Conservation (phyloP, 2,797 vertebrate species). For the Pangasius larnaudii region DNA sequence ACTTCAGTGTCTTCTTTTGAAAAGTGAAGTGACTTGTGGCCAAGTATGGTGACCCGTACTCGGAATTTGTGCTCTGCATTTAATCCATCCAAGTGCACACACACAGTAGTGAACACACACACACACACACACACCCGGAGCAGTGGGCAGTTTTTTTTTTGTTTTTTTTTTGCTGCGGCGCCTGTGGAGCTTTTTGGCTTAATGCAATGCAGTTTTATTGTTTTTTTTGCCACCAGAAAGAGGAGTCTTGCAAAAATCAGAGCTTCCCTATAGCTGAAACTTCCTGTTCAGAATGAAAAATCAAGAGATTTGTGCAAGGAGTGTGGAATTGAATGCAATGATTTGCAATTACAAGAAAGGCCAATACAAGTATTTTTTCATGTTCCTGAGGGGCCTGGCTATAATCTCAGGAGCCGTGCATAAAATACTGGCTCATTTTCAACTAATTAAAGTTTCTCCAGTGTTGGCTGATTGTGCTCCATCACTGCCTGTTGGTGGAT, state of each 20-base stretch:
- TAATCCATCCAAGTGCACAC: too few relatives aligned
- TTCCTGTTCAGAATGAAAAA: conserved; percentile 20
- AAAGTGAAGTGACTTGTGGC: too few relatives aligned
- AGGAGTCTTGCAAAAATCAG: not conserved
- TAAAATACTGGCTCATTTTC: conserved; percentile 36
- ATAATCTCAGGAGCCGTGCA: conserved; percentile 15
- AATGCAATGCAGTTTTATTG: not conserved
- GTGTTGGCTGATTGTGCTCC: conserved; percentile 19
- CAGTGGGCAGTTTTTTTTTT: too few relatives aligned
- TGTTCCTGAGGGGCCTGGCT: conserved; percentile 2
- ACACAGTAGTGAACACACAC: too few relatives aligned
- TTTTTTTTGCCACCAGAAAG: not conserved
- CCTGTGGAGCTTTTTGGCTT: not conserved
- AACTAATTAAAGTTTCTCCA: conserved; percentile 32
- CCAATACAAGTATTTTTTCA: conserved; percentile 23
- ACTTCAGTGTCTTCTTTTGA: not conserved
- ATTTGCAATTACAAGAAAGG: not conserved
- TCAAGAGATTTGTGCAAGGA: conserved; percentile 10
- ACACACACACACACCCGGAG: too few relatives aligned
- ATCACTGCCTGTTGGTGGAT: conserved; percentile 2
- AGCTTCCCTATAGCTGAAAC: not conserved
- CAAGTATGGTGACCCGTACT: too few relatives aligned
- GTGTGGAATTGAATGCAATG: conserved; percentile 1
- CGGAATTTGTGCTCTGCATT: too few relatives aligned
- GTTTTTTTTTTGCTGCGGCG: too few relatives aligned